Conservation (phyloP, 1,140 invertebrate genomes). For the Trinorchestia longiramus region DNA sequence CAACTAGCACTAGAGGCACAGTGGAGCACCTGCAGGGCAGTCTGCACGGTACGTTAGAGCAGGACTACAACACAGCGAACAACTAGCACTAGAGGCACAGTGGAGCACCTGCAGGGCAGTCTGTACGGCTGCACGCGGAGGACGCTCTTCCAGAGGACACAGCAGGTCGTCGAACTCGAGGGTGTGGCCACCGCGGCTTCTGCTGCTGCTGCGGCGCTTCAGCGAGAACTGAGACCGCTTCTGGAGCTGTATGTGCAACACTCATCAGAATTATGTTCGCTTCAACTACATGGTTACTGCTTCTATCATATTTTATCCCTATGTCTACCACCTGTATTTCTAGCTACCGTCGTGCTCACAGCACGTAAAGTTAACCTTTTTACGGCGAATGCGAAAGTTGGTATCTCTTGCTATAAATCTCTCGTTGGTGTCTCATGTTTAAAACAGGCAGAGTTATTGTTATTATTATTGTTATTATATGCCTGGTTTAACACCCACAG, state of each 20-base stretch:
- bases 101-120: not conserved
- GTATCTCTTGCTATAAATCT: too few relatives aligned
- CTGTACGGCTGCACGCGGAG: slow-evolving; percentile 59
- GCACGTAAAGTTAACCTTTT: too few relatives aligned
- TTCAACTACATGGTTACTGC: too few relatives aligned
- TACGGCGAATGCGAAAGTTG: too few relatives aligned
- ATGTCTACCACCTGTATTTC: too few relatives aligned
- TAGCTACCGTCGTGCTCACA: too few relatives aligned
- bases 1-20: not conserved
- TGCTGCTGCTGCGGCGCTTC: slow-evolving; percentile 83
- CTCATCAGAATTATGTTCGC: too few relatives aligned
- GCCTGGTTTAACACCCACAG: too few relatives aligned
- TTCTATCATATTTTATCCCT: too few relatives aligned
- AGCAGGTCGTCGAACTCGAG: slow-evolving; percentile 85
- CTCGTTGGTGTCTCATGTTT: too few relatives aligned
- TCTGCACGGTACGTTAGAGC: slow-evolving; percentile 30
- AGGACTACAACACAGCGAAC: not conserved
- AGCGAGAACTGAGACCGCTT: slow-evolving; percentile 87
- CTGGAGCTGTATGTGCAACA: slow-evolving; percentile 77
- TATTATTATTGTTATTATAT: too few relatives aligned
- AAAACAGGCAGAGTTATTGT: too few relatives aligned
- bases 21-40: not conserved
- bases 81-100: not conserved
- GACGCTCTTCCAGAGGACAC: slow-evolving; percentile 79
- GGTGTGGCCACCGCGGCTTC: slow-evolving; percentile 84